phyloP scores from a whole-genome alignment of 2,888 invertebrate species.

The Antitype chi region DNA sequence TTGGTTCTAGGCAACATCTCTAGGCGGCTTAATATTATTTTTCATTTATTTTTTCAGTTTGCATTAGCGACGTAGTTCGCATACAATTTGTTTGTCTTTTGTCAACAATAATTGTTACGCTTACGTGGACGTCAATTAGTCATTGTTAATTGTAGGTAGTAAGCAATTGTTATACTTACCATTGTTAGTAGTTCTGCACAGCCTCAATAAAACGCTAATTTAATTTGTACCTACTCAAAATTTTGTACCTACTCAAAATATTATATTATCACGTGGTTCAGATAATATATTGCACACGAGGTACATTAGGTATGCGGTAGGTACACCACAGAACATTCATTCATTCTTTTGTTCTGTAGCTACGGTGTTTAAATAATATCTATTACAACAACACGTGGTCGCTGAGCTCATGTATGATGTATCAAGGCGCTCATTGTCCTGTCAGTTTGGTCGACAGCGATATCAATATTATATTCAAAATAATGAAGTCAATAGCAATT shows the following conservation, averaged over 20 bases:
- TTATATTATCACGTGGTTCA: constrained; percentile 23
- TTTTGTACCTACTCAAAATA: neutral
- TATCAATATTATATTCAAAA: constrained; percentile 72
- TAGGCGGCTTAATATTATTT: no score
- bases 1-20: neutral
- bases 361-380: constrained; percentile 63
- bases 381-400: constrained; percentile 70
- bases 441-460: constrained; percentile 72
- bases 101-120: no score
- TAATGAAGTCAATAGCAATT: constrained; percentile 64
- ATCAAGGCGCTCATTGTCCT: constrained; percentile 75
- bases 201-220: neutral
- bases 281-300: constrained; percentile 30
- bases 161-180: no score
- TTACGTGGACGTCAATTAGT: no score
- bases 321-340: constrained; percentile 45
- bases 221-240: neutral
- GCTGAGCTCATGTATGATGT: constrained; percentile 67
- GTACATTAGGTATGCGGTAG: constrained; percentile 37
- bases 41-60: neutral
- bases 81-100: no score
- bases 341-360: constrained; percentile 57
- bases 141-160: no score
- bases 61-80: neutral
- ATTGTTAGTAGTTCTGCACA: neutral